Evolutionary conservation across 2,888 invertebrate species (phyloP), one percentile per base, ranked within the genome.

Genomic region (Acleris holmiana): DNA sequence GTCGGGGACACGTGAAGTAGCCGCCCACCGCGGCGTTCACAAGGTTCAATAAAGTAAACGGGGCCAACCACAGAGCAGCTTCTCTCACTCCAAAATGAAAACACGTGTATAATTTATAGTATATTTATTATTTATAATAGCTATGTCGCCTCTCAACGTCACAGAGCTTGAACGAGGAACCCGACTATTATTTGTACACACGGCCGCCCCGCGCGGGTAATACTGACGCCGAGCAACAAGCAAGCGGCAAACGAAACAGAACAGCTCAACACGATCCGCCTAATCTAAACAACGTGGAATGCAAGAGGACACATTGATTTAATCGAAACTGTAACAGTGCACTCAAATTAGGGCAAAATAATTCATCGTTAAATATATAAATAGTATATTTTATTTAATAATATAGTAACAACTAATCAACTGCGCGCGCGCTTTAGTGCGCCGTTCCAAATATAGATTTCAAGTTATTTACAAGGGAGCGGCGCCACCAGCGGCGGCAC

Each of bases 71-170:
- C 4, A 23, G 23, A 13, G 35, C 13, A 35, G 13, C 13, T 35
- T 4, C 35, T 29, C 8, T 1, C 2, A 13, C 3, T 13, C 13
- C 13, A 23, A 46, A 63, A 64, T 58, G 18, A 79, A 82, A 74
- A 84, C 73, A 76, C 72, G 70, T 76, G 67, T 72, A 50, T 71
- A 71, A 74, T 21, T 77, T 75, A 82, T 78, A 82, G 83, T 76
- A 78, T 82, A 82, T 83, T 85, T 81, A 84, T 82, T 84, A 79
- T 82, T 86, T 82, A 85, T 87, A 79, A 84, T 88, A 88, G 85
- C 83, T 84, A n/a, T n/a, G 78, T 80, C 84, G 77, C 85, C 83
- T 82, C 83, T 77, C 82, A 82, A 84, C 79, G 82, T 78, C 80
- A 79, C 82, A 80, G 77, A 84, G 79, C 76, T 82, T 79, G 80